Evolutionary conservation across 2,113 vertebrate species (phyloP).

Genomic region (Catagonus wagneri): DNA sequence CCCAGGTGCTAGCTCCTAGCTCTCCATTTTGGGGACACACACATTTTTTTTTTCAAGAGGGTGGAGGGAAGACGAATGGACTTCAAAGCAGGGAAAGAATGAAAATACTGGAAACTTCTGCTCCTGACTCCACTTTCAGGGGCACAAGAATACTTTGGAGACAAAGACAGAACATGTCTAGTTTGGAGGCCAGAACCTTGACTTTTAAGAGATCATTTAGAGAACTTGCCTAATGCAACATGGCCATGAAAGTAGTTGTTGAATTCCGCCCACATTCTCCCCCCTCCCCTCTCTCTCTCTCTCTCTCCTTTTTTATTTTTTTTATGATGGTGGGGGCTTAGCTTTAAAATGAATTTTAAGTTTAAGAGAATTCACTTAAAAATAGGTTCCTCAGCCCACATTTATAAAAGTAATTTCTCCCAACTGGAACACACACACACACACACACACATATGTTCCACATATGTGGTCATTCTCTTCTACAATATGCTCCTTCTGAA

Average conservation of each 20-base stretch:
- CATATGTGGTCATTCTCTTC: slow-evolving; percentile 15
- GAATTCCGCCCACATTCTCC: not conserved
- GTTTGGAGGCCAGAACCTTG: not conserved
- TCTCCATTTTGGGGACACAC: slow-evolving; percentile 29
- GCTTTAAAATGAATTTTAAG: slow-evolving; percentile 62
- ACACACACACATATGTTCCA: slow-evolving; percentile 32
- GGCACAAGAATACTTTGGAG: not conserved
- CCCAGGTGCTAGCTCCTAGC: slow-evolving; percentile 41
- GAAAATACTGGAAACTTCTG: slow-evolving; percentile 56
- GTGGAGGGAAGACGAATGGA: slow-evolving; percentile 50
- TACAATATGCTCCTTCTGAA: not conserved
- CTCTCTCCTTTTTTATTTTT: not conserved
- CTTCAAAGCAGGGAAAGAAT: slow-evolving; percentile 21
- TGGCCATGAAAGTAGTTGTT: not conserved
- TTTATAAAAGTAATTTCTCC: slow-evolving; percentile 67
- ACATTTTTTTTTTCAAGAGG: slow-evolving; percentile 37
- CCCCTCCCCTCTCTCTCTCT: not conserved
- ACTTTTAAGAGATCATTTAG: not conserved
- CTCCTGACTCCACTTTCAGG: slow-evolving; percentile 19
- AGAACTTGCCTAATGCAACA: not conserved
- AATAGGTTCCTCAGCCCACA: not conserved
- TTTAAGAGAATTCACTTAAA: slow-evolving; percentile 61
- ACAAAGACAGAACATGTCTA: not conserved
- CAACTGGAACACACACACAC: slow-evolving; percentile 35
- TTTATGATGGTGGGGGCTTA: not conserved